phyloP scores from a whole-genome alignment of 2,113 vertebrate species.

The Hydropotes inermis region DNA sequence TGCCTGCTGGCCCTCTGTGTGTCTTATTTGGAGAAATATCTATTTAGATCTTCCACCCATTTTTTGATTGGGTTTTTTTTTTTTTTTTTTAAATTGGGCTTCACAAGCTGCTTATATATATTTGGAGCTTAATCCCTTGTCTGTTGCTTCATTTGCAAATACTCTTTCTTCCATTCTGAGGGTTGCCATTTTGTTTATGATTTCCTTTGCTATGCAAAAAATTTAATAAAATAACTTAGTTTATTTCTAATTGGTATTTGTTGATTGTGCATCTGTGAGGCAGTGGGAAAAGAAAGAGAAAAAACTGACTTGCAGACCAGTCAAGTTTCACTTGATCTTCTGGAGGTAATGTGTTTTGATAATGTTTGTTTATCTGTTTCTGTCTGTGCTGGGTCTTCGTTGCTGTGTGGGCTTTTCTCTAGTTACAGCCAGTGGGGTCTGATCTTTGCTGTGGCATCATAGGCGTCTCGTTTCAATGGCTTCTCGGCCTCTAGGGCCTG shows the following conservation, averaged over 20 bases:
- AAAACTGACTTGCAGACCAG: background rate
- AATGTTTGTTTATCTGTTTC: background rate
- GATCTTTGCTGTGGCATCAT: background rate
- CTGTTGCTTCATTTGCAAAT: background rate
- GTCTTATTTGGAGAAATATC: background rate
- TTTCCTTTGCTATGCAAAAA: background rate
- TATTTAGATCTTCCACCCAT: background rate
- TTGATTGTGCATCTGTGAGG: background rate
- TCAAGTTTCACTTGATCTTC: background rate
- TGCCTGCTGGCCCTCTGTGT: background rate
- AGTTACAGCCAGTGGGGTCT: background rate
- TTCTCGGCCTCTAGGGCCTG: background rate
- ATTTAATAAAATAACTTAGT: background rate
- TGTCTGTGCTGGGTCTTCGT: background rate
- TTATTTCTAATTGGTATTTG: conserved; percentile 20
- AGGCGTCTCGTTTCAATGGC: background rate
- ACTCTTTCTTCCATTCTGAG: background rate
- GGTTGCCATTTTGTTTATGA: background rate
- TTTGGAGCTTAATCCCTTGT: background rate
- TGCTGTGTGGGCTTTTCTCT: background rate
- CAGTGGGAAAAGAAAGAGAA: background rate
- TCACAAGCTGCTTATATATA: background rate
- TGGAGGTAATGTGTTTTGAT: background rate
- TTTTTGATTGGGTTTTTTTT: background rate
- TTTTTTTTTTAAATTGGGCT: background rate